Evolutionary conservation across 2,113 vertebrate genomes (phyloP).

Genomic region (Geococcyx californianus): DNA sequence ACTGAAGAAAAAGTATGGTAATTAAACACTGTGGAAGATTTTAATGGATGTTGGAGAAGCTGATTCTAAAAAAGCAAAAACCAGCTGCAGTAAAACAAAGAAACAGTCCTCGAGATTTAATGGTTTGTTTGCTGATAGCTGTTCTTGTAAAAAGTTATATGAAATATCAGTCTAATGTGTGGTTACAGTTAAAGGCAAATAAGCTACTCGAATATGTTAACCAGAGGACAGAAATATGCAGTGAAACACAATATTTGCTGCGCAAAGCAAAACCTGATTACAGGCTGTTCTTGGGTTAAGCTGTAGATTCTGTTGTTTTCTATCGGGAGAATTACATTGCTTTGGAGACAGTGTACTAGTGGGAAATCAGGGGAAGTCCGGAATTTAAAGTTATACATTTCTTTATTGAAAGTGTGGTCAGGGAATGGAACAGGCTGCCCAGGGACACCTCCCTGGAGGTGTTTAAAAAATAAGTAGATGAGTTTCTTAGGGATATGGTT

Average conservation of each 20-base stretch:
- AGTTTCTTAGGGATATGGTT: too few species aligned
- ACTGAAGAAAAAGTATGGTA: not conserved
- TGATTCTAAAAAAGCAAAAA: not conserved
- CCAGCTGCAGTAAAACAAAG: not conserved
- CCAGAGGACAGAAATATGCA: not conserved
- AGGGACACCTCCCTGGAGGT: too few species aligned
- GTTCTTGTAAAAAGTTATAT: not conserved
- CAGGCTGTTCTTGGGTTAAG: not conserved
- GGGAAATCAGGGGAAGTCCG: not conserved
- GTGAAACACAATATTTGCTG: not conserved
- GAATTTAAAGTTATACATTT: not conserved
- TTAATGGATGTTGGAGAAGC: not conserved
- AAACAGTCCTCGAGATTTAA: not conserved
- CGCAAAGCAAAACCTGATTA: not conserved
- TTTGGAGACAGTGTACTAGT: not conserved
- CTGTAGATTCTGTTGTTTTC: not conserved
- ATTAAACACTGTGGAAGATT: not conserved
- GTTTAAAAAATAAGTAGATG: too few species aligned
- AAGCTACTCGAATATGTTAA: not conserved
- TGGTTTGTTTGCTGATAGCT: not conserved
- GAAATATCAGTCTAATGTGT: not conserved
- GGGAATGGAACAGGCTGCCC: too few species aligned
- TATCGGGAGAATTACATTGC: not conserved
- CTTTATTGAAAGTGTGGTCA: too few species aligned
- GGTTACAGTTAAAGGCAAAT: not conserved